phyloP scores from a whole-genome alignment of 2,888 invertebrate genomes.

The Drosophila anomalata region DNA sequence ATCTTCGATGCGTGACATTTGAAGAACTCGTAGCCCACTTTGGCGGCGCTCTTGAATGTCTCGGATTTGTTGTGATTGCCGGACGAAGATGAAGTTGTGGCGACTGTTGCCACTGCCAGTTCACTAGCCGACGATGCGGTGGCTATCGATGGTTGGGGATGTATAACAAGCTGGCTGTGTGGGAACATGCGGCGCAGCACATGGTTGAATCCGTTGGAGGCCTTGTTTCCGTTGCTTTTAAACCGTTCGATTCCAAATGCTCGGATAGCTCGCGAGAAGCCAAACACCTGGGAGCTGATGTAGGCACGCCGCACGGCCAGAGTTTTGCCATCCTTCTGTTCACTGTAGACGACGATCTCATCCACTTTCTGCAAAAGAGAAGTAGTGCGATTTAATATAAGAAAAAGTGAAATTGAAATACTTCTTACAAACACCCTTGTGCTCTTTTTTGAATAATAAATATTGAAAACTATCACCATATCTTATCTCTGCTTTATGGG shows the following conservation, averaged over 20 bases:
- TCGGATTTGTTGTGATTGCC: conserved; percentile 62
- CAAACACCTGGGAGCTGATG: conserved; percentile 95
- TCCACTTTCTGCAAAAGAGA: conserved; percentile 89
- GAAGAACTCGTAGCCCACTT: conserved; percentile 92
- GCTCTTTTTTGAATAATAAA: background rate
- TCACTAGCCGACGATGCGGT: conserved; percentile 22
- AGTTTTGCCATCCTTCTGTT: conserved; percentile 90
- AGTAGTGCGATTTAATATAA: no score
- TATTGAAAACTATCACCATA: background rate
- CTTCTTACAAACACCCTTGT: background rate
- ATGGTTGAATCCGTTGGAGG: conserved; percentile 93
- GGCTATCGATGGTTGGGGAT: conserved; percentile 27
- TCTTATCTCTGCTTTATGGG: background rate
- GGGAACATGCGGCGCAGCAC: conserved; percentile 90
- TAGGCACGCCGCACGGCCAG: conserved; percentile 92
- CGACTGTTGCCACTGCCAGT: conserved; percentile 11
- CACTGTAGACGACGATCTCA: conserved; percentile 93
- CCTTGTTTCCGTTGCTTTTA: conserved; percentile 92
- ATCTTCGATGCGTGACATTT: conserved; percentile 85
- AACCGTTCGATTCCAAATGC: conserved; percentile 96
- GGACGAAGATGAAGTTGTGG: background rate
- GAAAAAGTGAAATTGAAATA: background rate
- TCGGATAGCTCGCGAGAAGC: conserved; percentile 93
- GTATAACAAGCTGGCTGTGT: conserved; percentile 70
- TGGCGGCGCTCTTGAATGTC: conserved; percentile 91